phyloP scores from a whole-genome alignment of 2,888 invertebrate species.

The Phania funesta region DNA sequence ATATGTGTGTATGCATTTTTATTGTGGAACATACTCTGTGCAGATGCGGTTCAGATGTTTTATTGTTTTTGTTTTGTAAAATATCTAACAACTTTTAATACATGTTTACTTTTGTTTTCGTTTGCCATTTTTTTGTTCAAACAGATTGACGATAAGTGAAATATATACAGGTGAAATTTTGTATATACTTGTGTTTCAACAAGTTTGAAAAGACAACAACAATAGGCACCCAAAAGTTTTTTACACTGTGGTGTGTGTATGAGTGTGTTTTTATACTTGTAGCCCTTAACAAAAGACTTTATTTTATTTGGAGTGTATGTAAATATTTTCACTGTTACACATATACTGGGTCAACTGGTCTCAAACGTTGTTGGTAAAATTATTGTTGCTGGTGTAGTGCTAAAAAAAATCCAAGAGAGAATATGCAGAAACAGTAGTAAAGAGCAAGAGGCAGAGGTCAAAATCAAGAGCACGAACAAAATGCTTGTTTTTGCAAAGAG shows the following conservation, averaged over 20 bases:
- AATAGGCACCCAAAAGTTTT: slow-evolving; percentile 38
- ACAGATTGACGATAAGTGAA: too few species aligned
- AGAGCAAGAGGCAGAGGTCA: slow-evolving; percentile 1
- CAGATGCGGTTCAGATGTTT: background rate
- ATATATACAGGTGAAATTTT: too few species aligned
- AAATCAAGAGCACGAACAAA: background rate
- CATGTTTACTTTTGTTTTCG: background rate
- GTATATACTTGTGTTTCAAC: slow-evolving; percentile 53
- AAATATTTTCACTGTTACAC: slow-evolving; percentile 12
- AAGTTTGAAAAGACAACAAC: slow-evolving; percentile 46
- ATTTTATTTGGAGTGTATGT: slow-evolving; percentile 27
- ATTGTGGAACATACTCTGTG: background rate
- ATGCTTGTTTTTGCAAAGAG: background rate
- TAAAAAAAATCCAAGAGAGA: background rate
- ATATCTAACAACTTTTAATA: too few species aligned
- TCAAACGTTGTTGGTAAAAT: slow-evolving; percentile 17
- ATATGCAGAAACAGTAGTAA: background rate
- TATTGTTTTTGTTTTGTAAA: background rate
- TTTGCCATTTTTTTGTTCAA: background rate
- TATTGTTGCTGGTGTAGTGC: slow-evolving; percentile 29
- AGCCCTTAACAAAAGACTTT: slow-evolving; percentile 47
- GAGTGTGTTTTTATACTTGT: slow-evolving; percentile 26
- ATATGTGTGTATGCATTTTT: background rate
- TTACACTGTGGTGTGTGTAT: background rate
- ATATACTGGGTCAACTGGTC: slow-evolving; percentile 61